phyloP scores from a whole-genome alignment of 2,797 vertebrate species.

The Naso thynnoides region DNA sequence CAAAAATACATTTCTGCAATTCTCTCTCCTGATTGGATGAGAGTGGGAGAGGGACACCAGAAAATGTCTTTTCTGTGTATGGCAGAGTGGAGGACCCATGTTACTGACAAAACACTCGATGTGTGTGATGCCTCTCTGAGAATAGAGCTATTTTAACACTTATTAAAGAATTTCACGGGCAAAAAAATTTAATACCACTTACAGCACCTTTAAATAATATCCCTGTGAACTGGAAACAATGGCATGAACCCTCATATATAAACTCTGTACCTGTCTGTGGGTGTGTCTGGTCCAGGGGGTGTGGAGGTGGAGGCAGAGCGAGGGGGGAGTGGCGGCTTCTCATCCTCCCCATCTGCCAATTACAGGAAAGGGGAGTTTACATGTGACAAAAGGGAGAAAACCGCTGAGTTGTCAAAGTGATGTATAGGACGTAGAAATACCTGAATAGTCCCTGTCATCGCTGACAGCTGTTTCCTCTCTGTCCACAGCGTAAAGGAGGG shows the following conservation, averaged over 20 bases:
- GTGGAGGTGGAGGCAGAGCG: slow-evolving; percentile 91
- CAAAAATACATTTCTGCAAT: no score
- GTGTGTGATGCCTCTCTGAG: no score
- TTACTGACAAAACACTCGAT: no score
- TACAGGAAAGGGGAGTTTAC: slow-evolving; percentile 34
- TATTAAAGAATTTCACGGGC: no score
- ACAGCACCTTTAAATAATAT: not conserved
- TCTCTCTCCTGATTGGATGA: no score
- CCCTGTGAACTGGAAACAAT: not conserved
- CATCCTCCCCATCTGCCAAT: slow-evolving; percentile 93
- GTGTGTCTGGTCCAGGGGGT: slow-evolving; percentile 80
- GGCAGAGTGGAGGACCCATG: no score
- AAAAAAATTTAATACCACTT: no score
- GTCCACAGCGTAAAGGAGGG: slow-evolving; percentile 93
- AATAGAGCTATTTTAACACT: no score
- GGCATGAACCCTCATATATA: not conserved
- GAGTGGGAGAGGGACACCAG: no score
- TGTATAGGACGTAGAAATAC: slow-evolving; percentile 66
- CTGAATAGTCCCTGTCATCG: slow-evolving; percentile 95
- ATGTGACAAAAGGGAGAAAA: not conserved
- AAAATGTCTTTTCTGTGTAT: no score
- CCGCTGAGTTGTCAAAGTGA: not conserved
- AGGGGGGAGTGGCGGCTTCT: slow-evolving; percentile 94
- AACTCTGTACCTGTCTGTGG: slow-evolving; percentile 78
- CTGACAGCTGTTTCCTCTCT: slow-evolving; percentile 86